Conservation (phyloP, 2,888 invertebrate species). For the Anodontia alba region DNA sequence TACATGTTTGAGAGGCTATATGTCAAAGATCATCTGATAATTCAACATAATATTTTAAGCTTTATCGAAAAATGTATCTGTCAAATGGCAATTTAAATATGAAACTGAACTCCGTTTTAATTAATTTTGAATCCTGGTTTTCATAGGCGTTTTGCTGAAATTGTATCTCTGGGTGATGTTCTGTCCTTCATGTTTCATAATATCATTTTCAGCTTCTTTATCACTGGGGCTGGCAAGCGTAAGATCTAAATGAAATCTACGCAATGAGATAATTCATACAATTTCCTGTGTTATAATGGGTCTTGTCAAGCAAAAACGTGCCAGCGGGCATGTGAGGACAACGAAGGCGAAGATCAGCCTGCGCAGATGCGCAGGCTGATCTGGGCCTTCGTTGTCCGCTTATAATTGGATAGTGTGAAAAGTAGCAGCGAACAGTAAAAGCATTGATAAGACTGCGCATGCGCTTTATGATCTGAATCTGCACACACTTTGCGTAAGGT, state of each 20-base stretch:
- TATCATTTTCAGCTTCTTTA: neutral
- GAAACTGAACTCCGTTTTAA: slow-evolving; percentile 14
- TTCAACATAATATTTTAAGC: slow-evolving; percentile 19
- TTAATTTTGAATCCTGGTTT: slow-evolving; percentile 12
- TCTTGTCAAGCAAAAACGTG: too few species aligned
- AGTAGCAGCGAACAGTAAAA: too few species aligned
- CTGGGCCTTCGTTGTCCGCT: too few species aligned
- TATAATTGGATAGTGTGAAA: too few species aligned
- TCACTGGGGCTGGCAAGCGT: neutral
- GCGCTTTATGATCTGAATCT: too few species aligned
- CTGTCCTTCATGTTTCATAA: neutral
- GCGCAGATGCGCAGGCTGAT: too few species aligned
- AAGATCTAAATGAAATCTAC: slow-evolving; percentile 2
- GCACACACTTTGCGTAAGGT: too few species aligned
- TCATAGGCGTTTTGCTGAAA: slow-evolving; percentile 12
- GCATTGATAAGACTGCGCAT: too few species aligned
- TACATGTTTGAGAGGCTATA: slow-evolving; percentile 10
- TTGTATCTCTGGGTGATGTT: neutral
- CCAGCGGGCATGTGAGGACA: too few species aligned
- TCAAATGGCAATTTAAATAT: slow-evolving; percentile 15
- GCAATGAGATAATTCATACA: neutral
- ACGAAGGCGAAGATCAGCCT: too few species aligned
- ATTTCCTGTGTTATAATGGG: too few species aligned
- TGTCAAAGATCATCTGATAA: slow-evolving; percentile 16
- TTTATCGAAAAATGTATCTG: slow-evolving; percentile 19